These are phyloP conservation scores for Chiloscyllium plagiosum DNA, from an alignment of 2,113 vertebrate genomes.

Conservation along the genomic window DNA sequence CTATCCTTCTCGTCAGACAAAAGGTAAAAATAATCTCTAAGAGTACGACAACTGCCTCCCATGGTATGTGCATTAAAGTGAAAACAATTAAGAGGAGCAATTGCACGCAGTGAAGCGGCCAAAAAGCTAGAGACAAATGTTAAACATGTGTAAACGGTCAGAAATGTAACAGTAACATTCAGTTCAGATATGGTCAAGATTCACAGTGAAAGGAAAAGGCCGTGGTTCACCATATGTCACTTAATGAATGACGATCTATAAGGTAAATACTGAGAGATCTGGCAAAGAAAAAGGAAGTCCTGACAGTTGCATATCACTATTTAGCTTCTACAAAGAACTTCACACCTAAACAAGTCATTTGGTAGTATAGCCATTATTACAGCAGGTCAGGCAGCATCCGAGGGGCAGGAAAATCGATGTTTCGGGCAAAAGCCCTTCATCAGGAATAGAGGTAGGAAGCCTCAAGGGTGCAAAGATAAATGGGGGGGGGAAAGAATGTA, in stretches of 20 bases:
- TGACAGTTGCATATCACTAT: not conserved
- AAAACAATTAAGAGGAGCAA: not conserved
- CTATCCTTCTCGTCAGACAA: not conserved
- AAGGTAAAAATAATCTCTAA: not conserved
- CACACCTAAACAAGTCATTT: not conserved
- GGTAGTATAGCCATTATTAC: too few species aligned
- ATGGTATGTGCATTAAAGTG: not conserved
- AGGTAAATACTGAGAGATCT: not conserved
- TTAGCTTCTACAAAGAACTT: not conserved
- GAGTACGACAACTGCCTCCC: not conserved
- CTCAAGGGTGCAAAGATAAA: too few species aligned
- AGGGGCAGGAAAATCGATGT: too few species aligned
- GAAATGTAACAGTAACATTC: not conserved
- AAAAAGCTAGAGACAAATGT: not conserved
- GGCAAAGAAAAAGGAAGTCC: not conserved
- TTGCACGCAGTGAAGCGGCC: not conserved
- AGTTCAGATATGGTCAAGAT: not conserved
- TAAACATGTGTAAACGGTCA: not conserved
- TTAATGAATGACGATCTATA: not conserved
- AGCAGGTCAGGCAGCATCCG: too few species aligned
- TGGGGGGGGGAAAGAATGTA: too few species aligned
- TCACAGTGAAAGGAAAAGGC: not conserved
- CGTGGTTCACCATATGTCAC: too few species aligned
- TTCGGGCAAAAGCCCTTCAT: too few species aligned
- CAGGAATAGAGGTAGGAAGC: too few species aligned